A percentile compares a stretch with the other conserved stretches of the same genome.
These are phyloP conservation scores for Caenorhabditis sp. DNA, from an alignment of 2,888 invertebrate species.

Conservation along the genomic window DNA sequence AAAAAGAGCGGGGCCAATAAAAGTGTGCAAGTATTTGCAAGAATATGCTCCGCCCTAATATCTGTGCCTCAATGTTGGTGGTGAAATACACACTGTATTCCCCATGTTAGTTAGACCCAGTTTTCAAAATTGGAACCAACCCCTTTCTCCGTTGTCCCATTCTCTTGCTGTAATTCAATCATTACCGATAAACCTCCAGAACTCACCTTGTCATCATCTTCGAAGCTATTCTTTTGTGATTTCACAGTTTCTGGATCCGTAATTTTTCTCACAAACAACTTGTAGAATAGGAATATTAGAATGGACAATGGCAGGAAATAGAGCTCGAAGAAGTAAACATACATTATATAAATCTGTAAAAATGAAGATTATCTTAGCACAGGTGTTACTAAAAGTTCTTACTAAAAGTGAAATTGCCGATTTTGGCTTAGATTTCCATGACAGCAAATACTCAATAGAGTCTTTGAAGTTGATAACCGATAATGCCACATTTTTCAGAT, in stretches of 20 bases:
- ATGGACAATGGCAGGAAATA: constrained; percentile 89
- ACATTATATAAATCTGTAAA: constrained; percentile 80
- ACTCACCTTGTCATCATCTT: constrained; percentile 44
- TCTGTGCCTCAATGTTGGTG: too few relatives aligned
- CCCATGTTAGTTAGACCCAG: too few relatives aligned
- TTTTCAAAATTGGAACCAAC: neutral
- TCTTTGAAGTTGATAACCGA: constrained; percentile 87
- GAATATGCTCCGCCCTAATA: too few relatives aligned
- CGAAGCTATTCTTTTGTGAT: constrained; percentile 36
- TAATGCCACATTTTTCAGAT: constrained; percentile 87
- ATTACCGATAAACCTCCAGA: too few relatives aligned
- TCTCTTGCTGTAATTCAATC: too few relatives aligned
- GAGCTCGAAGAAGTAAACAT: constrained; percentile 91
- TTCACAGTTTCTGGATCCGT: neutral
- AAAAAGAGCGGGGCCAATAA: neutral
- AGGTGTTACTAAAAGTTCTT: too few relatives aligned
- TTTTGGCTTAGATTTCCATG: constrained; percentile 90
- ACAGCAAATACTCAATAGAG: constrained; percentile 92
- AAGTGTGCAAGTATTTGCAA: too few relatives aligned
- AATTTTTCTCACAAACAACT: constrained; percentile 70
- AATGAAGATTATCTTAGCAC: too few relatives aligned
- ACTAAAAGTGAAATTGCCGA: constrained; percentile 81
- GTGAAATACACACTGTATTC: too few relatives aligned
- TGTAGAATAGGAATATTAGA: constrained; percentile 80
- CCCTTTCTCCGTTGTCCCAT: neutral